Evolutionary conservation across 2,797 vertebrate genomes (phyloP).

Genomic region (Scyliorhinus canicula): DNA sequence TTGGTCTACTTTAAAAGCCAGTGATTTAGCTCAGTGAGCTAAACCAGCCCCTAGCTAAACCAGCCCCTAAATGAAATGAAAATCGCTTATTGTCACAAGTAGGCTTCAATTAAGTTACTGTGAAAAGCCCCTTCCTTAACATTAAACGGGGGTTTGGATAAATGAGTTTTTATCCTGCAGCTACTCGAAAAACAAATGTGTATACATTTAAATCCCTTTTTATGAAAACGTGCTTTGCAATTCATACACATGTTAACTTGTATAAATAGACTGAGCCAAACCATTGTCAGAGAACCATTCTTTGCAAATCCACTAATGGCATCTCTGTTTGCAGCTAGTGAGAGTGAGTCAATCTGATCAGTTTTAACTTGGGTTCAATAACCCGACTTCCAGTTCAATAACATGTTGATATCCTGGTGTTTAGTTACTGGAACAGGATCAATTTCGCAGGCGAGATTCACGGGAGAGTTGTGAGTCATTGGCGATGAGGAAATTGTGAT

Average conservation of each 20-base stretch:
- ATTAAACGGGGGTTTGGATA: not conserved
- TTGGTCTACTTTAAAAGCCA: too few relatives aligned
- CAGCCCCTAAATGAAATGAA: too few relatives aligned
- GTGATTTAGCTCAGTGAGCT: too few relatives aligned
- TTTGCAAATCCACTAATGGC: not conserved
- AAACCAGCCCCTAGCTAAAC: too few relatives aligned
- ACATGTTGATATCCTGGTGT: not conserved
- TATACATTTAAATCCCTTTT: not conserved
- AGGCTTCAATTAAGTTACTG: too few relatives aligned
- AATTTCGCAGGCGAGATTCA: not conserved
- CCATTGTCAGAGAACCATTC: not conserved
- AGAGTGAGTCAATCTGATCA: not conserved
- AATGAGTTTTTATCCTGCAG: not conserved
- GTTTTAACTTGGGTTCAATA: not conserved
- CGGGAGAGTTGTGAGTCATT: not conserved
- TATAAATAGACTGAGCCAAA: not conserved
- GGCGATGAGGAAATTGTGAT: not conserved
- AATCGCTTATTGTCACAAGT: too few relatives aligned
- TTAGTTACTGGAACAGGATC: not conserved
- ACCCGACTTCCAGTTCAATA: not conserved
- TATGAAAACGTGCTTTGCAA: not conserved
- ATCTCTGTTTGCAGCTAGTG: not conserved
- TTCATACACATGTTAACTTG: not conserved
- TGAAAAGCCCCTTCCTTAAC: too few relatives aligned
- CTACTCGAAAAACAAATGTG: too few relatives aligned